phyloP scores from a whole-genome alignment of 2,888 invertebrate genomes.

The Dromius quadrimaculatus region DNA sequence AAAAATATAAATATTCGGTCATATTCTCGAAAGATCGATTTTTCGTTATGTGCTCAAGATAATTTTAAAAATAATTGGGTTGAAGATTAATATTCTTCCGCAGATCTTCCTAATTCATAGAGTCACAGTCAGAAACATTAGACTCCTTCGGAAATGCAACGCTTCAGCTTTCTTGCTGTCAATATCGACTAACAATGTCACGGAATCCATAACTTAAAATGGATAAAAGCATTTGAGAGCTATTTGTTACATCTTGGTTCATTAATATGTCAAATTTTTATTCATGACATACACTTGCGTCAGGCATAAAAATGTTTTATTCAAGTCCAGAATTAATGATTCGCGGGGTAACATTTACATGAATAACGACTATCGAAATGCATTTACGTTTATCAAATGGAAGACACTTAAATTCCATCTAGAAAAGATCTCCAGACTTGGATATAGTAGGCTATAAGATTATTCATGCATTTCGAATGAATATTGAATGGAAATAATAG shows the following conservation, averaged over 20 bases:
- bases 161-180: background rate
- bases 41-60: too few relatives aligned
- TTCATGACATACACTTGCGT: conserved; percentile 25
- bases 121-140: too few relatives aligned
- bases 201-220: conserved; percentile 23
- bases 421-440: too few relatives aligned
- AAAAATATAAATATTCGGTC: too few relatives aligned
- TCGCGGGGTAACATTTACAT: conserved; percentile 25
- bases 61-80: background rate
- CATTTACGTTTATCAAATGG: conserved; percentile 31
- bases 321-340: conserved; percentile 33
- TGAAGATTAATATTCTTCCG: background rate
- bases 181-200: conserved; percentile 12
- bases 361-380: conserved; percentile 36
- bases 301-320: conserved; percentile 35
- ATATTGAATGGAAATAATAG: conserved; percentile 28
- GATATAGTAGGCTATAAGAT: background rate
- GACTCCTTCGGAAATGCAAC: too few relatives aligned
- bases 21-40: too few relatives aligned
- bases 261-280: conserved; percentile 37
- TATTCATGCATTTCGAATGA: conserved; percentile 33
- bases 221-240: conserved; percentile 25
- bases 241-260: conserved; percentile 26
- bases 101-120: background rate
- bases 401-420: conserved; percentile 13